Conservation (phyloP, 2,797 vertebrate genomes). For the Cynopterus sphinx region DNA sequence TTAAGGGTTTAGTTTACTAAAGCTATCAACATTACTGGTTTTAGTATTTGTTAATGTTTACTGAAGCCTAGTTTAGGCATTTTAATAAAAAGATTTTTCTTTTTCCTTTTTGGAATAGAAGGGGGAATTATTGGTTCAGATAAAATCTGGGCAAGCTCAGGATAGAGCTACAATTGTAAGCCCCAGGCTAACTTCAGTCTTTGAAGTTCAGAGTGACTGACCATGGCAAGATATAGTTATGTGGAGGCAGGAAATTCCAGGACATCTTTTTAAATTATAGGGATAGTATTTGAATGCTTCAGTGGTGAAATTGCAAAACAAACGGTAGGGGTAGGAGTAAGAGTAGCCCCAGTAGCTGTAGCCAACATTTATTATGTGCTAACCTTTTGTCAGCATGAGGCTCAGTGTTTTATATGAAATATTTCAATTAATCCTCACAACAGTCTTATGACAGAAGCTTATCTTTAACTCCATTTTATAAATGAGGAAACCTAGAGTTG, state of each 20-base stretch:
- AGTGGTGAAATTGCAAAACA: not conserved
- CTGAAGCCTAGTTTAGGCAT: conserved; percentile 10
- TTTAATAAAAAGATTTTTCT: conserved; percentile 29
- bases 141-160: conserved; percentile 37
- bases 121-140: not conserved
- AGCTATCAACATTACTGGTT: conserved; percentile 35
- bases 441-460: not conserved
- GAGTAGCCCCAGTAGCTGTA: not conserved
- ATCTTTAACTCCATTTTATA: not conserved
- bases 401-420: not conserved
- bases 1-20: conserved; percentile 14
- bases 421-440: not conserved
- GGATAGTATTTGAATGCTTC: not conserved
- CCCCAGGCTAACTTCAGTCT: conserved; percentile 24
- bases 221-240: not conserved
- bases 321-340: not conserved
- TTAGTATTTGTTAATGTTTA: conserved; percentile 26
- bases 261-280: conserved; percentile 41
- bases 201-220: conserved; percentile 59
- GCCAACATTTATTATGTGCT: not conserved
- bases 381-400: not conserved
- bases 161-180: conserved; percentile 10
- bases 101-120: not conserved
- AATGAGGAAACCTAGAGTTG: not conserved
- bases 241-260: conserved; percentile 64